These are phyloP conservation scores for Myotis vivesi DNA, from an alignment of 2,797 vertebrate species.

Conservation along the genomic window DNA sequence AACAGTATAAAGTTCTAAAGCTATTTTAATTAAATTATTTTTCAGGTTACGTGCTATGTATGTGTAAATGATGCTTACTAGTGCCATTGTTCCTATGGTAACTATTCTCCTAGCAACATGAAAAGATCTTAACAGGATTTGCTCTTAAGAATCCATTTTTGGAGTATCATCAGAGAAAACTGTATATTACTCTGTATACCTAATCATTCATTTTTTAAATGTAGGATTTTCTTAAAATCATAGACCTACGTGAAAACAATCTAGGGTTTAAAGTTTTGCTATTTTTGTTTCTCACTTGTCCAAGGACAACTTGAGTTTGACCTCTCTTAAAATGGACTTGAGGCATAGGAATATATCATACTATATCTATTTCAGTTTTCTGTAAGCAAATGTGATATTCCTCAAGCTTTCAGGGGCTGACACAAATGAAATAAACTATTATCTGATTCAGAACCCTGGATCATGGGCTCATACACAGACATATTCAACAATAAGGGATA, in stretches of 20 bases:
- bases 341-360: neutral
- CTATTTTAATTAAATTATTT: conserved; percentile 61
- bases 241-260: neutral
- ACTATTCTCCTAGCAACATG: conserved; percentile 68
- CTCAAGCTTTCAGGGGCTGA: conserved; percentile 19
- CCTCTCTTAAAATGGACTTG: neutral
- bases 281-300: neutral
- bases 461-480: conserved; percentile 6
- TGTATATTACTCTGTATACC: neutral
- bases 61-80: conserved; percentile 52
- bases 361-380: conserved; percentile 12
- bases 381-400: conserved; percentile 63
- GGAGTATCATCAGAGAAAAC: conserved; percentile 51
- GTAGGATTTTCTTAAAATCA: conserved; percentile 29
- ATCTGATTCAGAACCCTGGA: conserved; percentile 55
- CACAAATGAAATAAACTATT: conserved; percentile 45
- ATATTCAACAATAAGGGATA: conserved; percentile 67
- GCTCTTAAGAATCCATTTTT: conserved; percentile 59
- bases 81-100: conserved; percentile 61
- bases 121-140: conserved; percentile 62
- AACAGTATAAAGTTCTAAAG: conserved; percentile 1
- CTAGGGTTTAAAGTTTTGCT: neutral
- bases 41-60: neutral
- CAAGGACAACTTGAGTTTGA: conserved; percentile 38
- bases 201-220: neutral